A percentile compares a stretch with the other conserved stretches of the same genome.
Conservation (phyloP, 2,888 invertebrate species). For the Scaptomyza polygonia region DNA sequence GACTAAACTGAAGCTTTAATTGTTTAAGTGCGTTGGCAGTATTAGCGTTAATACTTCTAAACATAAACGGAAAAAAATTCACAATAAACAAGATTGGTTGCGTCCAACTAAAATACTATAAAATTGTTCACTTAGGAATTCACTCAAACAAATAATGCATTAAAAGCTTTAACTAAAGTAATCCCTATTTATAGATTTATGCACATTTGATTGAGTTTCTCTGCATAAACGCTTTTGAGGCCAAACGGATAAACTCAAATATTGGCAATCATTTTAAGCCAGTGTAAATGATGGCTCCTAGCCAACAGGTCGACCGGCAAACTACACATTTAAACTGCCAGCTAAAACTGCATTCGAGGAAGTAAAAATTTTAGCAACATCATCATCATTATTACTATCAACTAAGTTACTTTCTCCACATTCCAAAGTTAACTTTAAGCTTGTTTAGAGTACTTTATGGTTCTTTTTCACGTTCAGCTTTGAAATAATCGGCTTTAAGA, state of each 20-base stretch:
- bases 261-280: conserved; percentile 29
- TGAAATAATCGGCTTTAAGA: conserved; percentile 66
- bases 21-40: no score
- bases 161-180: not conserved
- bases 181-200: no score
- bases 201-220: conserved; percentile 17
- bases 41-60: no score
- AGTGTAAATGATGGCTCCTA: conserved; percentile 24
- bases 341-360: conserved; percentile 24
- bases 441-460: conserved; percentile 59
- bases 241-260: conserved; percentile 8
- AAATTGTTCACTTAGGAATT: no score
- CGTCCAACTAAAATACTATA: no score
- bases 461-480: conserved; percentile 21
- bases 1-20: not conserved
- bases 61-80: no score
- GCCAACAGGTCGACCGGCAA: conserved; percentile 12
- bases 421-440: conserved; percentile 55
- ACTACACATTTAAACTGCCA: conserved; percentile 29
- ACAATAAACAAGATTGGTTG: no score
- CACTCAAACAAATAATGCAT: not conserved
- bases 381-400: conserved; percentile 17
- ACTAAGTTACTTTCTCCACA: conserved; percentile 8
- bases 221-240: conserved; percentile 12
- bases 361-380: conserved; percentile 24